These are phyloP conservation scores for Aporophyla nigra DNA, from an alignment of 2,888 invertebrate genomes.

Conservation along the genomic window DNA sequence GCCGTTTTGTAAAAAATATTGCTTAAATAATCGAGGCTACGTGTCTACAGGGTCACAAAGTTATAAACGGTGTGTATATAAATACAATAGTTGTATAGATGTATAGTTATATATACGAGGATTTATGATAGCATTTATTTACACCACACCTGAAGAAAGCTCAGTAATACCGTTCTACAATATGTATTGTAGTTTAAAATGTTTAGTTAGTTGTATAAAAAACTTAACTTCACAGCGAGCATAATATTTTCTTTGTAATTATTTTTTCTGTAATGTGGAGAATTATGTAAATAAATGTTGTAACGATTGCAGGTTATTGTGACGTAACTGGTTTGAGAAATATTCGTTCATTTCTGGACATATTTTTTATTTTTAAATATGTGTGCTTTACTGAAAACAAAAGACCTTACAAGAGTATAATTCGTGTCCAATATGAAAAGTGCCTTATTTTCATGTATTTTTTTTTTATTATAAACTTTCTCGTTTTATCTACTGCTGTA, in stretches of 20 bases:
- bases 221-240: slow-evolving; percentile 64
- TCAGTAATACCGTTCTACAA: slow-evolving; percentile 81
- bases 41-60: slow-evolving; percentile 86
- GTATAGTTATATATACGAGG: slow-evolving; percentile 71
- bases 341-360: not conserved
- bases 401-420: not conserved
- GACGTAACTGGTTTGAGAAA: slow-evolving; percentile 46
- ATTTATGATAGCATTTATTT: slow-evolving; percentile 84
- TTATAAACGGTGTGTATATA: slow-evolving; percentile 81
- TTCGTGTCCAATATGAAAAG: not conserved
- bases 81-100: slow-evolving; percentile 77
- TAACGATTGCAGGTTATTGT: slow-evolving; percentile 24
- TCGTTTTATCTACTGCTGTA: not conserved
- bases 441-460: not conserved
- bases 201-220: slow-evolving; percentile 59
- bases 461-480: not conserved
- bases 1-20: slow-evolving; percentile 78
- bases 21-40: slow-evolving; percentile 85
- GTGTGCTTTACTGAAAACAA: not conserved
- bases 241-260: slow-evolving; percentile 74
- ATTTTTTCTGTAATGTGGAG: slow-evolving; percentile 45
- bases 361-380: not conserved
- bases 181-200: slow-evolving; percentile 66
- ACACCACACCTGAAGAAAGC: slow-evolving; percentile 90
- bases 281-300: slow-evolving; percentile 62